A percentile compares a stretch with the other conserved stretches of the same genome.
phyloP scores from a whole-genome alignment of 2,113 vertebrate genomes.

The Mobula birostris region DNA sequence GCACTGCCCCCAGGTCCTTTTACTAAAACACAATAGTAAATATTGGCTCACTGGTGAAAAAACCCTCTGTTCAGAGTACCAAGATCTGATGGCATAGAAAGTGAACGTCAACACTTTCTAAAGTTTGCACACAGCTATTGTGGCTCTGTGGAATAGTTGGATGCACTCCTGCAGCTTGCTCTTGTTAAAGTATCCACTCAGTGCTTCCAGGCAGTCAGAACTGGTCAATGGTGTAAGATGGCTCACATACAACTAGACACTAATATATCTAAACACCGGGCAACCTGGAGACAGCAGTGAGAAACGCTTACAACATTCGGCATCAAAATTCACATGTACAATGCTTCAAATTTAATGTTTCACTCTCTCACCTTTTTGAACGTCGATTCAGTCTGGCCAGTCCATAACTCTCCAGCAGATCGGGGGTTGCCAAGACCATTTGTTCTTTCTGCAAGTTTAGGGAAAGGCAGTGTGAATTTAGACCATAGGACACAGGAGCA shows the following conservation, averaged over 20 bases:
- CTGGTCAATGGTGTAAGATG: neutral
- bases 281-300: neutral
- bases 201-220: too few species aligned
- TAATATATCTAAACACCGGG: neutral
- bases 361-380: slow-evolving; percentile 32
- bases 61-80: neutral
- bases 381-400: slow-evolving; percentile 39
- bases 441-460: neutral
- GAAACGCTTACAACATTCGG: neutral
- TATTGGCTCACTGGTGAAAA: neutral
- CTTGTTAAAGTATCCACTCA: neutral
- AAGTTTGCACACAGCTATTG: neutral
- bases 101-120: neutral
- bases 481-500: too few species aligned
- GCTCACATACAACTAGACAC: neutral
- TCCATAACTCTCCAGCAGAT: slow-evolving; percentile 41
- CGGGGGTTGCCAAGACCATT: slow-evolving; percentile 36
- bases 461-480: neutral
- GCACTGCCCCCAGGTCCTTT: neutral
- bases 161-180: neutral
- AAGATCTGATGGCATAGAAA: neutral
- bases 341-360: slow-evolving; percentile 5
- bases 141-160: neutral
- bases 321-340: neutral
- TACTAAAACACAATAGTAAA: neutral